A percentile compares a stretch with the other conserved stretches of the same genome.
Evolutionary conservation across 1,140 invertebrate species (phyloP).

Genomic region (Micrasema minimum): DNA sequence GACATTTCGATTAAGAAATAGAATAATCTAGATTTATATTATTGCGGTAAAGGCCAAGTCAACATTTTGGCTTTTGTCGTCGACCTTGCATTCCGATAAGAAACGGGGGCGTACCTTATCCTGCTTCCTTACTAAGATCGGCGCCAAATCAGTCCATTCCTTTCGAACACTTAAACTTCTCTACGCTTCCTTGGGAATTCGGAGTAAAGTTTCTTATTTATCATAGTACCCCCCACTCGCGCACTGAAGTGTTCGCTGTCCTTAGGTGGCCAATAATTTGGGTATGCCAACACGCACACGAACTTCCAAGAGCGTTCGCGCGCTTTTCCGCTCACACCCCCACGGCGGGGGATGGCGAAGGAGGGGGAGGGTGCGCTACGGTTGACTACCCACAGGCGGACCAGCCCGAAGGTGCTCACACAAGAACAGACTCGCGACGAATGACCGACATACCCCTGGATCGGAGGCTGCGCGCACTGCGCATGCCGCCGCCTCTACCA

Average conservation of each 20-base stretch:
- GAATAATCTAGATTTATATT: no score
- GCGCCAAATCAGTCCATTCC: slow-evolving; percentile 13
- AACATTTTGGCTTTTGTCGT: neutral
- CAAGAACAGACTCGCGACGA: slow-evolving; percentile 50
- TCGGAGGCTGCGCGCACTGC: slow-evolving; percentile 37
- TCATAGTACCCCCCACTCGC: slow-evolving; percentile 26
- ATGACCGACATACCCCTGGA: slow-evolving; percentile 49
- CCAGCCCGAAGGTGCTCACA: slow-evolving; percentile 42
- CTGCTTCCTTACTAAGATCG: slow-evolving; percentile 15
- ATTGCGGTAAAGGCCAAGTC: slow-evolving; percentile 9
- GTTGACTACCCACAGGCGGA: slow-evolving; percentile 27
- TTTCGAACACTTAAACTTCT: neutral
- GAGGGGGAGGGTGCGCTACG: slow-evolving; percentile 16
- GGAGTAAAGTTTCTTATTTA: slow-evolving; percentile 11
- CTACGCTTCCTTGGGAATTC: neutral
- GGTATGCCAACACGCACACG: slow-evolving; percentile 6
- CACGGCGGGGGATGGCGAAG: neutral
- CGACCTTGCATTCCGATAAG: slow-evolving; percentile 21
- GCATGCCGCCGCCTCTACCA: slow-evolving; percentile 24
- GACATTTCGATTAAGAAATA: no score
- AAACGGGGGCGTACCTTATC: slow-evolving; percentile 29
- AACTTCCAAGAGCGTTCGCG: neutral
- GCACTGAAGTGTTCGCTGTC: slow-evolving; percentile 21
- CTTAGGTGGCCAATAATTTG: no score
- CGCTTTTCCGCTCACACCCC: slow-evolving; percentile 33